Conservation (phyloP, 2,113 vertebrate genomes). For the Oryzias melastigma region DNA sequence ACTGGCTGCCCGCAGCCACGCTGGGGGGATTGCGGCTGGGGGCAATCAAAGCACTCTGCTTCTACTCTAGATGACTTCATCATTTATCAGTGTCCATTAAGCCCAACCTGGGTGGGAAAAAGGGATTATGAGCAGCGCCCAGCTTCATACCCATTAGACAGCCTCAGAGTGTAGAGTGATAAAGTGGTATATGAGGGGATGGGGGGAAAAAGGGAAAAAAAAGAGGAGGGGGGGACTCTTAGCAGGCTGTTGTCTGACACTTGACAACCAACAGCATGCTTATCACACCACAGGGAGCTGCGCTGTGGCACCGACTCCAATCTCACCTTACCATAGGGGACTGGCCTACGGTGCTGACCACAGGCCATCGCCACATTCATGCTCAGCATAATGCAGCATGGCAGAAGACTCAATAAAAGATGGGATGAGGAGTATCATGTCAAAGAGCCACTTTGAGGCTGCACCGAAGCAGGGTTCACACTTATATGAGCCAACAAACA, state of each 20-base stretch:
- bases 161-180: constrained; percentile 49
- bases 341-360: constrained; percentile 72
- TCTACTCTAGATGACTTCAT: constrained; percentile 65
- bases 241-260: constrained; percentile 67
- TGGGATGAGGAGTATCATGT: constrained; percentile 15
- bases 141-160: constrained; percentile 52
- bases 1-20: constrained; percentile 54
- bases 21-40: constrained; percentile 53
- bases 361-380: constrained; percentile 74
- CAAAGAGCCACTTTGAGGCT: not conserved
- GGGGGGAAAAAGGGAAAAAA: constrained; percentile 4
- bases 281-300: constrained; percentile 68
- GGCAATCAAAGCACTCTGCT: constrained; percentile 60
- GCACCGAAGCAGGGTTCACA: constrained; percentile 7
- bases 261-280: constrained; percentile 47
- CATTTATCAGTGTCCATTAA: constrained; percentile 75
- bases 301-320: constrained; percentile 64
- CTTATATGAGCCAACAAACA: not conserved
- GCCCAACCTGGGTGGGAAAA: constrained; percentile 55
- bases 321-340: constrained; percentile 67
- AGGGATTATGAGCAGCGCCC: constrained; percentile 51
- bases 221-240: constrained; percentile 7
- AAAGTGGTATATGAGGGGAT: constrained; percentile 17
- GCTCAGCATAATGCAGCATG: constrained; percentile 70
- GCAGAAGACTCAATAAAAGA: constrained; percentile 74